These are phyloP conservation scores for Acromyrmex heyeri DNA, from an alignment of 1,140 invertebrate species.

Conservation along the genomic window DNA sequence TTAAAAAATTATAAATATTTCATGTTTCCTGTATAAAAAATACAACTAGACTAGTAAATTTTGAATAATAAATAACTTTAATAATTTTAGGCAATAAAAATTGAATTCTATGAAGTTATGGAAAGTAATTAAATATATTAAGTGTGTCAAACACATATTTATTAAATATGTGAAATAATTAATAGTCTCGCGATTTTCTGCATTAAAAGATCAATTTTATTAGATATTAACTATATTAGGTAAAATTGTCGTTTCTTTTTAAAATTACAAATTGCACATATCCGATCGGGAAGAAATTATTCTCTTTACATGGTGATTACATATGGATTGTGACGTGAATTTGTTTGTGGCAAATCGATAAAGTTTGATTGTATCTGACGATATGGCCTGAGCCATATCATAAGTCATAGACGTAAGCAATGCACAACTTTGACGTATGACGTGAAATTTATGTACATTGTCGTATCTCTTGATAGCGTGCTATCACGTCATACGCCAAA, in stretches of 20 bases:
- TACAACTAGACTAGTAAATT: neutral
- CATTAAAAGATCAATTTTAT: too few relatives aligned
- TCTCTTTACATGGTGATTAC: neutral
- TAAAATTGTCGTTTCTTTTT: neutral
- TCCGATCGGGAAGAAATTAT: neutral
- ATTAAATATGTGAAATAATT: neutral
- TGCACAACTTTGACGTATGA: too few relatives aligned
- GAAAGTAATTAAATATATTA: neutral
- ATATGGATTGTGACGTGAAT: neutral
- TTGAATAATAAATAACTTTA: too few relatives aligned
- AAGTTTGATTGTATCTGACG: neutral
- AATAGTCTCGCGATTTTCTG: neutral
- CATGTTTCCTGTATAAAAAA: neutral
- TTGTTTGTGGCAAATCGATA: constrained; percentile 3
- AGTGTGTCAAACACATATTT: neutral
- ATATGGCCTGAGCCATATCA: too few relatives aligned
- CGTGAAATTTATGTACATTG: too few relatives aligned
- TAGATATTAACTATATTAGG: neutral
- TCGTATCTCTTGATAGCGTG: too few relatives aligned
- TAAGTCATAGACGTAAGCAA: too few relatives aligned
- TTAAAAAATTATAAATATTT: neutral
- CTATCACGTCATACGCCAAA: too few relatives aligned
- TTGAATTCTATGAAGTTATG: neutral
- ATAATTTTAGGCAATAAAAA: too few relatives aligned
- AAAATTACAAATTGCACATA: neutral